A percentile compares a stretch with the other conserved stretches of the same genome.
Conservation (phyloP, 2,113 vertebrate species). For the Sphyrna mokarran region DNA sequence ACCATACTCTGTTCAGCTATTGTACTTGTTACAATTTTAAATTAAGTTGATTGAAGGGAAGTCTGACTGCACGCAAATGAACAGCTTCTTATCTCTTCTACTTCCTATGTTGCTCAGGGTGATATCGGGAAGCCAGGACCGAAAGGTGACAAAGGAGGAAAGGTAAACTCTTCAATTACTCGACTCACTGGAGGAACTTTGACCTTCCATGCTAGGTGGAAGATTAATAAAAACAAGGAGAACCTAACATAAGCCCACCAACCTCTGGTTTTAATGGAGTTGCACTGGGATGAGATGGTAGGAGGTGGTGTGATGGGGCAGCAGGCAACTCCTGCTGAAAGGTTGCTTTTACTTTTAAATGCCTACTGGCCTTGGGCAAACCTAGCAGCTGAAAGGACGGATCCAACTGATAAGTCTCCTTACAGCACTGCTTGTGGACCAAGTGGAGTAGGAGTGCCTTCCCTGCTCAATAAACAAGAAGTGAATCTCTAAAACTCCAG, state of each 20-base stretch:
- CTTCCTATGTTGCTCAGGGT: conserved; percentile 59
- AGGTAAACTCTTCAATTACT: conserved; percentile 61
- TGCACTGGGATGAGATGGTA: no score
- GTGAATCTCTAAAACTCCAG: no score
- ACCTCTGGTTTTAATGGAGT: neutral
- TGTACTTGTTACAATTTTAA: neutral
- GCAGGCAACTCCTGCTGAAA: neutral
- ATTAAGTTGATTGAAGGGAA: neutral
- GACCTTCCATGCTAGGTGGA: neutral
- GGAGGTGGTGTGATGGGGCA: neutral
- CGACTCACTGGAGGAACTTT: neutral
- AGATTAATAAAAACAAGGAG: neutral
- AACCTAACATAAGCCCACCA: neutral
- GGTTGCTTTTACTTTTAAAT: neutral
- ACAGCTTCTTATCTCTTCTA: conserved; percentile 16
- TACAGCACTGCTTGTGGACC: no score
- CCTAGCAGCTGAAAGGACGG: neutral
- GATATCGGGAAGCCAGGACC: conserved; percentile 77
- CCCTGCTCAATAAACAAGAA: no score
- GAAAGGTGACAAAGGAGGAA: conserved; percentile 81
- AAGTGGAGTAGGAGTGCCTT: no score
- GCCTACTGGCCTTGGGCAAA: neutral
- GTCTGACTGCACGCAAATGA: neutral
- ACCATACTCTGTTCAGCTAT: conserved; percentile 38
- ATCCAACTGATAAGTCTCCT: no score